phyloP scores from a whole-genome alignment of 2,113 vertebrate species.

The Holacanthus passer region DNA sequence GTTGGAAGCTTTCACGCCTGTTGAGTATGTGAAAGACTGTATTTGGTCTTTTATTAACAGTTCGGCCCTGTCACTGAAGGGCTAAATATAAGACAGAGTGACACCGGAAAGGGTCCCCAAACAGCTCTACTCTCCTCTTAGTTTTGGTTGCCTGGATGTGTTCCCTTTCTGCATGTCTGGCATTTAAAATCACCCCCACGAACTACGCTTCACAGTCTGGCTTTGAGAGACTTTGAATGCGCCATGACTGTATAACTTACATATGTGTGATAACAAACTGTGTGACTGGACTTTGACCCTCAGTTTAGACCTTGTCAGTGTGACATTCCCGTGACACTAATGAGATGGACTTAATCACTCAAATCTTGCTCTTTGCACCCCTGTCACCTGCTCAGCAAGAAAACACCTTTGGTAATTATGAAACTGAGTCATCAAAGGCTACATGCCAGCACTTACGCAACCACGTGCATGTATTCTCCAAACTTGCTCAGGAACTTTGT shows the following conservation, averaged over 20 bases:
- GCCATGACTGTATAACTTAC: background rate
- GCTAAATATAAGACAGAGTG: conserved; percentile 58
- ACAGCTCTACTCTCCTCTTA: conserved; percentile 15
- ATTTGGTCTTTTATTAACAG: conserved; percentile 45
- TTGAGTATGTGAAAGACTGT: conserved; percentile 36
- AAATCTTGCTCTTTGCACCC: background rate
- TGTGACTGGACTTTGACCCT: conserved; percentile 36
- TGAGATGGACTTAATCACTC: conserved; percentile 8
- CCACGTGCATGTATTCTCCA: conserved; percentile 90
- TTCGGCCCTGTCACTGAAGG: background rate
- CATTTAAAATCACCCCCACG: conserved; percentile 37
- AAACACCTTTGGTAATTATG: conserved; percentile 16
- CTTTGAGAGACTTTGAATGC: background rate
- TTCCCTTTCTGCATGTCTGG: conserved; percentile 31
- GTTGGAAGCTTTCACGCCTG: conserved; percentile 44
- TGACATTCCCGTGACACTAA: conserved; percentile 5
- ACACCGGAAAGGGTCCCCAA: conserved; percentile 12
- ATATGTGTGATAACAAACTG: conserved; percentile 13
- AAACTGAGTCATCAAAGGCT: background rate
- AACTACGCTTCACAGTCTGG: background rate
- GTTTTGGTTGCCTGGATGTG: conserved; percentile 45
- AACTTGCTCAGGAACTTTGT: conserved; percentile 90
- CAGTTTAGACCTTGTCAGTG: background rate
- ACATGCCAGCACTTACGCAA: conserved; percentile 87
- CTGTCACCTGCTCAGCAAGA: background rate